phyloP scores from a whole-genome alignment of 1,140 invertebrate species.

The Psix sp. region DNA sequence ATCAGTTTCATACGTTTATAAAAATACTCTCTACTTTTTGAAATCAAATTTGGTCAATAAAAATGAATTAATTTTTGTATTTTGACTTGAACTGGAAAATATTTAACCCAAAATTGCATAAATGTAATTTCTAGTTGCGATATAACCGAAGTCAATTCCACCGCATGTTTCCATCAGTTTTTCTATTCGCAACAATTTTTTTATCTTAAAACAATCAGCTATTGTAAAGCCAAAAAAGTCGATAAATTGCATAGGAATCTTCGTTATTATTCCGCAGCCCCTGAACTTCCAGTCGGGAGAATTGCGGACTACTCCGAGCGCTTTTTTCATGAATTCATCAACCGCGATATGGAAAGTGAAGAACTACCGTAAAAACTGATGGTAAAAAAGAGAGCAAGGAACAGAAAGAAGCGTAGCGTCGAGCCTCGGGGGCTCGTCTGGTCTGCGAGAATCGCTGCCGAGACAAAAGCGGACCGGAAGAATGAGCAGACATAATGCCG shows the following conservation, averaged over 20 bases:
- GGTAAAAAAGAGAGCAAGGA: conserved; percentile 3
- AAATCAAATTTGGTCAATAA: too few species aligned
- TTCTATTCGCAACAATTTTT: too few species aligned
- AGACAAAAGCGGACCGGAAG: conserved; percentile 59
- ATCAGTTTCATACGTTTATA: too few species aligned
- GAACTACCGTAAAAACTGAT: conserved; percentile 8
- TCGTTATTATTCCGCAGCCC: not conserved
- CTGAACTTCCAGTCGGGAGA: not conserved
- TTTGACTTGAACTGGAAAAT: too few species aligned
- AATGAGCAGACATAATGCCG: conserved; percentile 52
- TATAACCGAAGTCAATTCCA: too few species aligned
- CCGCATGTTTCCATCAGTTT: too few species aligned
- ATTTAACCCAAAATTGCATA: too few species aligned
- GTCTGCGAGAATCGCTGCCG: conserved; percentile 13
- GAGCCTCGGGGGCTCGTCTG: conserved; percentile 49
- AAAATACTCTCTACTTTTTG: too few species aligned
- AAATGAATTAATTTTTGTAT: too few species aligned
- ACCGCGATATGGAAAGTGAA: conserved; percentile 20
- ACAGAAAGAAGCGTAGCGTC: conserved; percentile 28
- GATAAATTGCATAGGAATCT: not conserved
- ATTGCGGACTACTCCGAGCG: not conserved
- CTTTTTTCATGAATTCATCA: conserved; percentile 32
- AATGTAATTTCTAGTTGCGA: too few species aligned
- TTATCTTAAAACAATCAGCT: too few species aligned
- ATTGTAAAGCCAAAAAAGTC: not conserved